Evolutionary conservation across 2,797 vertebrate species (phyloP).

Genomic region (Ceryle rudis): DNA sequence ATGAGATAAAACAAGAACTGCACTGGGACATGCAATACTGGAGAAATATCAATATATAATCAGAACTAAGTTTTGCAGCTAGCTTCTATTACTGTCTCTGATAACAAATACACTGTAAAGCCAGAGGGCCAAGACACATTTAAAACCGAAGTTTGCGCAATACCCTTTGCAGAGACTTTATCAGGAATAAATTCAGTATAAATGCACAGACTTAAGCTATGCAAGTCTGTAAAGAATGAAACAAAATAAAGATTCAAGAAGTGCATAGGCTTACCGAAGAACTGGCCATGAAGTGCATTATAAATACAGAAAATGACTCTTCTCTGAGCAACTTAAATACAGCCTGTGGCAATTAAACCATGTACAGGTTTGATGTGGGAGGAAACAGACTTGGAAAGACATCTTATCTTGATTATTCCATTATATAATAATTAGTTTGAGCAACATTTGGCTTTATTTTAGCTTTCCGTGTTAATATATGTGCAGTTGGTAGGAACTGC

Average conservation of each 20-base stretch:
- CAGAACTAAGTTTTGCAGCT: background rate
- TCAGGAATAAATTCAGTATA: background rate
- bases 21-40: background rate
- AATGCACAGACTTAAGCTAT: background rate
- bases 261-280: background rate
- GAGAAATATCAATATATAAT: background rate
- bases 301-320: background rate
- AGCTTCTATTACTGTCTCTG: background rate
- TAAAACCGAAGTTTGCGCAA: background rate
- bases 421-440: background rate
- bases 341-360: background rate
- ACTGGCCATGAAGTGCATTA: background rate
- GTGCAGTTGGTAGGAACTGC: background rate
- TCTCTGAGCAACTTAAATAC: background rate
- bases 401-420: background rate
- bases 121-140: background rate
- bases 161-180: background rate
- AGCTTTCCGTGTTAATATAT: background rate
- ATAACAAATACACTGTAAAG: background rate
- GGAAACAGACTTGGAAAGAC: background rate
- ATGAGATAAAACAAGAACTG: background rate
- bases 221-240: background rate
- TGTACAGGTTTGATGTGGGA: background rate
- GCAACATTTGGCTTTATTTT: background rate
- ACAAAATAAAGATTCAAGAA: background rate